A percentile compares a stretch with the other conserved stretches of the same genome.
Conservation (phyloP, 92 coral and sea anemone genomes). For the Porites evermanni region DNA sequence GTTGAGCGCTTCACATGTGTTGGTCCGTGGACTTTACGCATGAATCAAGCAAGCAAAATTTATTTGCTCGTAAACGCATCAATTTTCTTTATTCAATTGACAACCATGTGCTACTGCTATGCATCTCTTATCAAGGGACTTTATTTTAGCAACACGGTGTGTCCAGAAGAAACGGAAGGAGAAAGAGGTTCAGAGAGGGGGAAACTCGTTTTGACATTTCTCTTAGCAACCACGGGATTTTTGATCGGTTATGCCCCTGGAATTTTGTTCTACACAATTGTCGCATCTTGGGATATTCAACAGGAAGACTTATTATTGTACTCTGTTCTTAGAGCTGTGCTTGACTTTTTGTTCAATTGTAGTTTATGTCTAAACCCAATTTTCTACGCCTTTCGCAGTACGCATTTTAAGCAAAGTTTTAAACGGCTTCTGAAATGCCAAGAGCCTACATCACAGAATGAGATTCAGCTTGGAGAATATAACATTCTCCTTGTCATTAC, state of each 20-base stretch:
- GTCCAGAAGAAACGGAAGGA: background rate
- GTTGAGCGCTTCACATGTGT: background rate
- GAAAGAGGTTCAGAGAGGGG: background rate
- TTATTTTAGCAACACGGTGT: background rate
- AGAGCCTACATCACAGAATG: background rate
- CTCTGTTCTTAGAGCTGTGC: background rate
- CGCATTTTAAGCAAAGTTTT: background rate
- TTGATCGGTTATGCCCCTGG: background rate
- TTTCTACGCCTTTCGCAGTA: background rate
- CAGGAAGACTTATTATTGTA: background rate
- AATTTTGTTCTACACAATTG: background rate
- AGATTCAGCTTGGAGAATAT: background rate
- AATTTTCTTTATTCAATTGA: background rate
- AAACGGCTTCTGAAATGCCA: background rate
- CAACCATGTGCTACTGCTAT: background rate
- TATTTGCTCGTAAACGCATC: background rate
- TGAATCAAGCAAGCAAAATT: background rate
- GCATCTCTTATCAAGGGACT: conserved; percentile 11
- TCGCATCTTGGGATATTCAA: background rate
- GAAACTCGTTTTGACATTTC: background rate
- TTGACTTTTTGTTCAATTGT: background rate
- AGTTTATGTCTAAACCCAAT: background rate
- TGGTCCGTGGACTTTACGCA: background rate
- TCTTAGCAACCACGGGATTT: background rate
- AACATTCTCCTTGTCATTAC: too few species aligned